A percentile compares a stretch with the other conserved stretches of the same genome.
Conservation (phyloP, 2,888 invertebrate species). For the Andricus curvator region DNA sequence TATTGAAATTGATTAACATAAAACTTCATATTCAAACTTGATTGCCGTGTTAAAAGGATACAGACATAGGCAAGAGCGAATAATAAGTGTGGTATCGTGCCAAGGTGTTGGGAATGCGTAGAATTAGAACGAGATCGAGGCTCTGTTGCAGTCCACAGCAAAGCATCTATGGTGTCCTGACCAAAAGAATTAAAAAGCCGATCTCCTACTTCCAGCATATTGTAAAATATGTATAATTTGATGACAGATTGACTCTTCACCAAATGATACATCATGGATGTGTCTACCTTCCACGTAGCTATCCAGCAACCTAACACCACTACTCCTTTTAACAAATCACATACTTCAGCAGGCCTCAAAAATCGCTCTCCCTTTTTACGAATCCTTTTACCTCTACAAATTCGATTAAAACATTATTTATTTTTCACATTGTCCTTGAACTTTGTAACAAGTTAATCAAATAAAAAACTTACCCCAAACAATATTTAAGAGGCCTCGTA, state of each 20-base stretch:
- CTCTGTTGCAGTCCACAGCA: conserved; percentile 99
- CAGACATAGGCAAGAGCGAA: conserved; percentile 96
- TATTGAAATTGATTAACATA: too few species aligned
- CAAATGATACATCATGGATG: conserved; percentile 98
- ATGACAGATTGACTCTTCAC: conserved; percentile 99
- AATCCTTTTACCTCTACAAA: conserved; percentile 63
- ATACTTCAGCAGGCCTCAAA: conserved; percentile 93
- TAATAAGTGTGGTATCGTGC: conserved; percentile 93
- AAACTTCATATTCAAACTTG: too few species aligned
- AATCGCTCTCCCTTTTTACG: conserved; percentile 80
- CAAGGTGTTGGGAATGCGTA: conserved; percentile 84
- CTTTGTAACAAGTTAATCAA: not conserved
- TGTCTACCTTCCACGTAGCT: conserved; percentile 95
- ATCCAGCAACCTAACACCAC: conserved; percentile 91
- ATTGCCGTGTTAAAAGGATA: conserved; percentile 89
- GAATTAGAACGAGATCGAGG: conserved; percentile 84
- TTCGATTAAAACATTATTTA: conserved; percentile 28
- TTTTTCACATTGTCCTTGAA: not conserved
- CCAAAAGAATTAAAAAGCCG: conserved; percentile 97
- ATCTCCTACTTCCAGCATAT: conserved; percentile 99
- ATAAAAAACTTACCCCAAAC: conserved; percentile 83
- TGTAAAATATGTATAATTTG: conserved; percentile 99
- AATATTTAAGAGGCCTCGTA: conserved; percentile 86
- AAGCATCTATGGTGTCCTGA: conserved; percentile 98
- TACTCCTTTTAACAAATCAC: conserved; percentile 96